phyloP scores from a whole-genome alignment of 2,113 vertebrate genomes.

The Trochalopteron elliotii region DNA sequence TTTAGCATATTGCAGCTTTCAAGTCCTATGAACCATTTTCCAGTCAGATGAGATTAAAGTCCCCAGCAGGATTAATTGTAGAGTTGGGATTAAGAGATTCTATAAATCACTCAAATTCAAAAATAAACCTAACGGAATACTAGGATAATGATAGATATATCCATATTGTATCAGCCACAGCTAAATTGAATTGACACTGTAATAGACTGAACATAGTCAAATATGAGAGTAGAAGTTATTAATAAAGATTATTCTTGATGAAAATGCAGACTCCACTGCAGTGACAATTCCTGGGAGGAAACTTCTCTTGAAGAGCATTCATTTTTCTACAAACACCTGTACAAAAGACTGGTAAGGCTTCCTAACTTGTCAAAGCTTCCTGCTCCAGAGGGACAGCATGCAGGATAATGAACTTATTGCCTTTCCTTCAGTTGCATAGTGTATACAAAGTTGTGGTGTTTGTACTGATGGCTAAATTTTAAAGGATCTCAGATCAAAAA shows the following conservation, averaged over 20 bases:
- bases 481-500: not conserved
- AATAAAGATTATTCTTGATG: slow-evolving; percentile 16
- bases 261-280: slow-evolving; percentile 2
- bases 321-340: slow-evolving; percentile 12
- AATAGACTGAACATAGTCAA: slow-evolving; percentile 11
- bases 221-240: slow-evolving; percentile 17
- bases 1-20: slow-evolving; percentile 42
- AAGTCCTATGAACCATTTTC: slow-evolving; percentile 30
- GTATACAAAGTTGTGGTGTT: not conserved
- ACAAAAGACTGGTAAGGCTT: not conserved
- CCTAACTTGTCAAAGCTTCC: not conserved
- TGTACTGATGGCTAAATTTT: not conserved
- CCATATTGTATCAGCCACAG: slow-evolving; percentile 23
- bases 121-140: slow-evolving; percentile 36
- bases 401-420: not conserved
- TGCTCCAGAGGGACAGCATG: not conserved
- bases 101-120: slow-evolving; percentile 52
- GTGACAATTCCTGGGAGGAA: not conserved
- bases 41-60: slow-evolving; percentile 44
- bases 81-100: slow-evolving; percentile 54
- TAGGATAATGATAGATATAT: slow-evolving; percentile 22
- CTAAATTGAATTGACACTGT: slow-evolving; percentile 47
- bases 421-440: not conserved
- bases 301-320: not conserved
- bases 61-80: slow-evolving; percentile 50